These are phyloP conservation scores for Andrena bucephala DNA, from an alignment of 2,888 invertebrate species.

Conservation along the genomic window DNA sequence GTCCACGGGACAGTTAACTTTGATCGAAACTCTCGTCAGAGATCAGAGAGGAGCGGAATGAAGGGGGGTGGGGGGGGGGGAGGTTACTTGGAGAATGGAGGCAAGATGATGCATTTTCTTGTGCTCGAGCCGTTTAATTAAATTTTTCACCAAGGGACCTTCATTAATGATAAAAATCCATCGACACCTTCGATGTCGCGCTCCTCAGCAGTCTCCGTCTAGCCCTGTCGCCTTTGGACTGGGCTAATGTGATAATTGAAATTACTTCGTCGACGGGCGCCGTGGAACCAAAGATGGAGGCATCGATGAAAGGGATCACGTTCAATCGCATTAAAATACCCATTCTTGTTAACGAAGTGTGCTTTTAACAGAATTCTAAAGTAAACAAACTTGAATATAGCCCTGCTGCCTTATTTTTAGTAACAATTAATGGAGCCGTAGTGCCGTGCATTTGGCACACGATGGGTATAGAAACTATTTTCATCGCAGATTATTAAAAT, in stretches of 20 bases:
- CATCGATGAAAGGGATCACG: background rate
- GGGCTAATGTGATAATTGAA: constrained; percentile 73
- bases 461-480: no score
- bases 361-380: background rate
- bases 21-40: constrained; percentile 48
- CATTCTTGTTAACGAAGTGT: constrained; percentile 18
- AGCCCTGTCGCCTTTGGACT: constrained; percentile 24
- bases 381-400: no score
- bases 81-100: constrained; percentile 10
- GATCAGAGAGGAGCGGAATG: background rate
- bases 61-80: no score
- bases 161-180: constrained; percentile 62
- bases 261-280: constrained; percentile 64
- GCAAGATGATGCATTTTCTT: constrained; percentile 60
- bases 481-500: no score
- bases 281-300: constrained; percentile 17
- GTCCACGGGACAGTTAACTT: constrained; percentile 60
- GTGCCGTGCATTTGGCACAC: no score
- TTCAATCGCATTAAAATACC: constrained; percentile 63
- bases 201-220: constrained; percentile 8
- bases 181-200: constrained; percentile 20
- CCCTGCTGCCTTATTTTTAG: no score
- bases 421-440: no score
- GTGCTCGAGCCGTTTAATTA: constrained; percentile 71
- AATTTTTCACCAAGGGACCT: constrained; percentile 68